A percentile compares a stretch with the other conserved stretches of the same genome.
These are phyloP conservation scores for Aphaenogaster rudis DNA, from an alignment of 1,140 invertebrate genomes.

Conservation along the genomic window DNA sequence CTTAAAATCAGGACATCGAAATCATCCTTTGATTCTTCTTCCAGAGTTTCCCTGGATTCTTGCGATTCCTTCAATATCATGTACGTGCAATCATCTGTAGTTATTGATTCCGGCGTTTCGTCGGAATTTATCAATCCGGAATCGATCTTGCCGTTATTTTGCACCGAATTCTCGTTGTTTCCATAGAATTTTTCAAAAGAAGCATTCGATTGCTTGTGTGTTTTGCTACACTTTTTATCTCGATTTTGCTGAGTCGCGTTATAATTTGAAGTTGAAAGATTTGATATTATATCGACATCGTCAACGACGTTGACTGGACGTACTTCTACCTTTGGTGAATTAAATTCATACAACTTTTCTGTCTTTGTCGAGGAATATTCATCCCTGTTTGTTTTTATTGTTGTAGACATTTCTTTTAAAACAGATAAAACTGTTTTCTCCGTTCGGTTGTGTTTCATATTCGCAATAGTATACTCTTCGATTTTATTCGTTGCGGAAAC, in stretches of 20 bases:
- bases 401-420: background rate
- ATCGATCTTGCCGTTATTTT: conserved; percentile 66
- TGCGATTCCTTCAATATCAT: background rate
- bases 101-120: background rate
- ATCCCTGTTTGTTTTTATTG: background rate
- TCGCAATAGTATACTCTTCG: background rate
- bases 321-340: background rate
- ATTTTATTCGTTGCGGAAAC: background rate
- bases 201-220: background rate
- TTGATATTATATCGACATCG: background rate
- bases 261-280: background rate
- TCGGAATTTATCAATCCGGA: conserved; percentile 65
- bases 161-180: background rate
- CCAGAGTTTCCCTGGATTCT: conserved; percentile 34
- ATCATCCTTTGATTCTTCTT: conserved; percentile 2
- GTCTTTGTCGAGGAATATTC: background rate
- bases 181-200: background rate
- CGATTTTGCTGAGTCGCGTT: background rate
- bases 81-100: background rate
- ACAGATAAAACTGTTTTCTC: no score
- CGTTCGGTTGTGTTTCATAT: background rate
- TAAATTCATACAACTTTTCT: conserved; percentile 28
- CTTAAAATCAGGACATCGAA: conserved; percentile 11
- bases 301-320: background rate
- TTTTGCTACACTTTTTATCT: background rate